Percentiles rank a stretch among this genome's conserved stretches.
phyloP scores from a whole-genome alignment of 1,140 invertebrate genomes.

The Helicoverpa zea region DNA sequence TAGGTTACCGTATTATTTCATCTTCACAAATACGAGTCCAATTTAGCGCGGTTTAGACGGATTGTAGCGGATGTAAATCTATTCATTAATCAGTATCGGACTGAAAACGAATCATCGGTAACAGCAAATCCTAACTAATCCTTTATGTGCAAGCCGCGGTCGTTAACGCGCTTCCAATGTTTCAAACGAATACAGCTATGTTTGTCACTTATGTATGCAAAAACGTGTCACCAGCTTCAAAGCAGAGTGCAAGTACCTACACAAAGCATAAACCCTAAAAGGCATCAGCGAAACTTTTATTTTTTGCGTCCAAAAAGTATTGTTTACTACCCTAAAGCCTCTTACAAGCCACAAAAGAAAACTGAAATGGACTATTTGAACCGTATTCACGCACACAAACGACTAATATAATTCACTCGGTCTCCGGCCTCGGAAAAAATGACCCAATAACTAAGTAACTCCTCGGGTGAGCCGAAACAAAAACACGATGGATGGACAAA shows the following conservation, averaged over 20 bases:
- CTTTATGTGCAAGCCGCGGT: constrained; percentile 17
- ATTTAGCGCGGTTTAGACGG: constrained; percentile 4
- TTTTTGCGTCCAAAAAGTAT: constrained; percentile 50
- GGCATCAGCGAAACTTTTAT: constrained; percentile 45
- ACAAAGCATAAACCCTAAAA: constrained; percentile 45
- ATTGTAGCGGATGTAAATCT: constrained; percentile 22
- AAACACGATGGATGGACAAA: constrained; percentile 78
- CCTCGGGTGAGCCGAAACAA: constrained; percentile 63
- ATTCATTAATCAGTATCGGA: constrained; percentile 34
- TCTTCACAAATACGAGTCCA: constrained; percentile 8
- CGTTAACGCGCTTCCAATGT: constrained; percentile 20
- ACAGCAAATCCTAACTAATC: constrained; percentile 27
- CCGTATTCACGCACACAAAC: constrained; percentile 72
- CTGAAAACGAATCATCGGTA: constrained; percentile 28
- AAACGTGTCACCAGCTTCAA: constrained; percentile 27
- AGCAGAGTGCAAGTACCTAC: neutral
- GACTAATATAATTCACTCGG: constrained; percentile 73
- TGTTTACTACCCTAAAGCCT: constrained; percentile 54
- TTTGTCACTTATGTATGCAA: constrained; percentile 16
- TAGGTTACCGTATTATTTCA: neutral
- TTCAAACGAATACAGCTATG: constrained; percentile 2
- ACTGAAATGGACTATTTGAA: constrained; percentile 67
- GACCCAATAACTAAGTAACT: constrained; percentile 74
- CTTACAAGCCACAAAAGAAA: constrained; percentile 58
- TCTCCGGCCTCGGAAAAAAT: constrained; percentile 66